Evolutionary conservation across 2,888 invertebrate genomes (phyloP), one percentile per base, ranked within the genome.

Genomic region (Agrotis puta): DNA sequence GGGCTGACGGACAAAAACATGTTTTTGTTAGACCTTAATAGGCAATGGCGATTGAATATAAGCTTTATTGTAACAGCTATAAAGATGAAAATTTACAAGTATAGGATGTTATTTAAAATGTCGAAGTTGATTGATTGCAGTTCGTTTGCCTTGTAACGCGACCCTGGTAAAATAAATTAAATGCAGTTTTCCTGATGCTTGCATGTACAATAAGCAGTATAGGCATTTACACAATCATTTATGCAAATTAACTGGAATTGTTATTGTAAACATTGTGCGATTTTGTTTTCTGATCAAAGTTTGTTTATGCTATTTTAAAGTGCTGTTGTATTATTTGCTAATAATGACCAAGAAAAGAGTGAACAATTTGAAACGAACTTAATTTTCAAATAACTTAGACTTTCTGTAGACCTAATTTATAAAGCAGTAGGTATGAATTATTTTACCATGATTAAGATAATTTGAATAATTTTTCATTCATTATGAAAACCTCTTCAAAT

Each of bases 151-250:
- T 77, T 82, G 69, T 43, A 66, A 39, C 58, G 14, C 33, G 68
- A 56, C 80, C 82, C 77, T 69, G 80, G 64, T 77, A 53, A 56
- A 62, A 48, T 63, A 66, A 66, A 57, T 18, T 51, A 7, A 27
- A 65, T 68, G 62, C 48, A 48, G 24, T 64, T 73, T 75, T 69
- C 63, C 56, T 71, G 27, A 58, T 68, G 54, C 69, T 65, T 63
- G 45, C 51, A 11, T 68, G 75, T 24, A 61, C 50, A 58, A 45
- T 50, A 53, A 74, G 69, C 24, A 33, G 18, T 59, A 16, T 58
- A 61, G n/a, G 57, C 39, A 53, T n/a, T 54, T 54, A 63, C 27
- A 24, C 18, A 51, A 18, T 22, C 57, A 64, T 16, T 20, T 45
- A 62, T 65, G 71, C 58, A 63, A 43, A 54, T 63, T 61, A 9